Conservation (phyloP, 2,113 vertebrate species). For the Bombycilla garrulus region DNA sequence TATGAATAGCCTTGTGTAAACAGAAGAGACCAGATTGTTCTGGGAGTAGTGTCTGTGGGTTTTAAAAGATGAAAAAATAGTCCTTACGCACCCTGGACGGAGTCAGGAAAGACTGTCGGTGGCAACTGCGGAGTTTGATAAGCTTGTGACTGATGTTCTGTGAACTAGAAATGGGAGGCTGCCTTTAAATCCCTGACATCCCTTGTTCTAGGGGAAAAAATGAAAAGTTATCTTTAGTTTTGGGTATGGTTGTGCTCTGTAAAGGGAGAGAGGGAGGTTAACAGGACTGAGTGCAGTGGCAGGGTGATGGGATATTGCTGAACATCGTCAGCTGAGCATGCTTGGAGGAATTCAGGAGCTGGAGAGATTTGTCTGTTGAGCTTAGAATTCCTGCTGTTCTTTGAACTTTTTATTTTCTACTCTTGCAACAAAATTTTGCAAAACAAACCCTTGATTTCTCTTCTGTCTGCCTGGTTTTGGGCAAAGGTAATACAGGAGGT, state of each 20-base stretch:
- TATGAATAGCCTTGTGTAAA: not conserved
- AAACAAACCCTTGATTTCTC: not conserved
- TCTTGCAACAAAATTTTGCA: not conserved
- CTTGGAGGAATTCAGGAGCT: not conserved
- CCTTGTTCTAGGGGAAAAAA: not conserved
- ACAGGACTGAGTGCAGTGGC: not conserved
- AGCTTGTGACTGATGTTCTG: slow-evolving; percentile 8
- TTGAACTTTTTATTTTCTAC: not conserved
- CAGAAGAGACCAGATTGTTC: not conserved
- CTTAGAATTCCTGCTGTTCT: not conserved
- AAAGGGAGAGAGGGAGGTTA: not conserved
- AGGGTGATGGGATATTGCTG: not conserved
- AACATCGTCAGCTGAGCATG: not conserved
- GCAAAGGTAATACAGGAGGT: not conserved
- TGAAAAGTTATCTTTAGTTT: not conserved
- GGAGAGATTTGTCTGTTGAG: not conserved
- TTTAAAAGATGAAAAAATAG: not conserved
- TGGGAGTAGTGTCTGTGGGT: not conserved
- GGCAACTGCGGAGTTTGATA: not conserved
- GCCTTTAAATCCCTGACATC: not conserved
- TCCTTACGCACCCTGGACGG: not conserved
- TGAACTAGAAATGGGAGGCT: not conserved
- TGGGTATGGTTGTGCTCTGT: not conserved
- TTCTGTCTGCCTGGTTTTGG: not conserved
- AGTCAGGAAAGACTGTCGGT: fast-evolving